Conservation (phyloP, 2,113 vertebrate genomes). For the Genyomyrus donnyi region DNA sequence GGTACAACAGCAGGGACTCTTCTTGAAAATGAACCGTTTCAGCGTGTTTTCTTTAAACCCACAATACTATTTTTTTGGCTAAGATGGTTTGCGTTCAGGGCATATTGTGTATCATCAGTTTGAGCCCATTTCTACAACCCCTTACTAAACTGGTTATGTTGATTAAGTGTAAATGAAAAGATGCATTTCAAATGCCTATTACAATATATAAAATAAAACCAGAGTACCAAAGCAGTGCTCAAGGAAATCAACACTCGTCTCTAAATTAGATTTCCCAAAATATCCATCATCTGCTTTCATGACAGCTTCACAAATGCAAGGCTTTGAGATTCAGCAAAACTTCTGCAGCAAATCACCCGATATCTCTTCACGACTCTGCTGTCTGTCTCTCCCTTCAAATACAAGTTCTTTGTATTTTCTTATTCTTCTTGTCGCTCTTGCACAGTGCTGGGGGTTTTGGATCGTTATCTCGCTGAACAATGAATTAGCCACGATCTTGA, state of each 20-base stretch:
- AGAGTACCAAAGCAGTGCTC: background rate
- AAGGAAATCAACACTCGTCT: background rate
- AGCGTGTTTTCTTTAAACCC: background rate
- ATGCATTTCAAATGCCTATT: background rate
- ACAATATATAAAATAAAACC: background rate
- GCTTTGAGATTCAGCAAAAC: background rate
- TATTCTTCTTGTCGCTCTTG: background rate
- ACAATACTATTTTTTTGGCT: background rate
- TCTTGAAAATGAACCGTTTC: background rate
- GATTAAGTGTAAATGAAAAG: background rate
- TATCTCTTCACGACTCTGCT: background rate
- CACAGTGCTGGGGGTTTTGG: background rate
- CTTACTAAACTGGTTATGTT: background rate
- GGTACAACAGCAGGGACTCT: background rate
- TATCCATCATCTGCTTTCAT: background rate
- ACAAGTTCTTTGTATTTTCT: background rate
- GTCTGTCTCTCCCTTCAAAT: background rate
- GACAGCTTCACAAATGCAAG: background rate
- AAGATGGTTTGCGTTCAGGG: background rate
- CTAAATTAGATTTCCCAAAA: background rate
- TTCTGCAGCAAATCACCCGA: background rate
- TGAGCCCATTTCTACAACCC: background rate
- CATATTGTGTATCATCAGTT: background rate
- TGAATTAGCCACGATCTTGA: background rate
- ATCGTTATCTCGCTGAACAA: background rate